phyloP scores from a whole-genome alignment of 1,140 invertebrate species.

The Saccostrea echinata region DNA sequence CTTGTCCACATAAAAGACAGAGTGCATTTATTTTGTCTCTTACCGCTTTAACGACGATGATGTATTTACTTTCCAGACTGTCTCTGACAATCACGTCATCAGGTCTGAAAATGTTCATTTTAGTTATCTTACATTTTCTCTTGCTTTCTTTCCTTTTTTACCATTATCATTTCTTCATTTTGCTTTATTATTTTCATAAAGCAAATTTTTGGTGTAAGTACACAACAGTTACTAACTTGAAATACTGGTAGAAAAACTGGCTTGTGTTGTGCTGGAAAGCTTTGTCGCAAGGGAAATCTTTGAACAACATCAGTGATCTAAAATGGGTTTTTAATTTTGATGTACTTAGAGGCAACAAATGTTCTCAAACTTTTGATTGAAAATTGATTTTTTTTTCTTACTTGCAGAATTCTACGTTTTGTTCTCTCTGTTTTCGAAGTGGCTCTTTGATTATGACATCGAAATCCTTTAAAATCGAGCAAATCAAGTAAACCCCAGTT shows the following conservation, averaged over 20 bases:
- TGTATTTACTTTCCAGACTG: conserved; percentile 64
- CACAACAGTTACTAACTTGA: conserved; percentile 59
- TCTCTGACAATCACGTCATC: conserved; percentile 67
- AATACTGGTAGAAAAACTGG: conserved; percentile 73
- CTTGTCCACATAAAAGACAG: too few species aligned
- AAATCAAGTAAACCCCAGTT: background rate
- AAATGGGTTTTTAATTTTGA: background rate
- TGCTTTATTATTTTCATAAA: background rate
- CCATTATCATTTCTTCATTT: background rate
- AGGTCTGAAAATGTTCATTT: conserved; percentile 56
- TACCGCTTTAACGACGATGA: conserved; percentile 71
- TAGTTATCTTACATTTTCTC: too few species aligned
- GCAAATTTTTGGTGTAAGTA: background rate
- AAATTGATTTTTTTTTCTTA: conserved; percentile 33
- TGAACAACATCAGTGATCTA: conserved; percentile 64
- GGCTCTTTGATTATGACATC: conserved; percentile 68
- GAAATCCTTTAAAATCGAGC: conserved; percentile 68
- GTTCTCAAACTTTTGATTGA: too few species aligned
- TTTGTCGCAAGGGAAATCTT: conserved; percentile 70
- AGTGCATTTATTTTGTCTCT: conserved; percentile 52
- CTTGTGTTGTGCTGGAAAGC: conserved; percentile 59
- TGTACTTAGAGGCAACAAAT: too few species aligned
- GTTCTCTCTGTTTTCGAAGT: conserved; percentile 63
- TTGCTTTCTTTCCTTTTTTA: too few species aligned
- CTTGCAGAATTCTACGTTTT: conserved; percentile 68